Percentiles rank a stretch among this genome's conserved stretches.
These are phyloP conservation scores for Amphiprion ocellaris DNA, from an alignment of 2,113 vertebrate species.

Conservation along the genomic window DNA sequence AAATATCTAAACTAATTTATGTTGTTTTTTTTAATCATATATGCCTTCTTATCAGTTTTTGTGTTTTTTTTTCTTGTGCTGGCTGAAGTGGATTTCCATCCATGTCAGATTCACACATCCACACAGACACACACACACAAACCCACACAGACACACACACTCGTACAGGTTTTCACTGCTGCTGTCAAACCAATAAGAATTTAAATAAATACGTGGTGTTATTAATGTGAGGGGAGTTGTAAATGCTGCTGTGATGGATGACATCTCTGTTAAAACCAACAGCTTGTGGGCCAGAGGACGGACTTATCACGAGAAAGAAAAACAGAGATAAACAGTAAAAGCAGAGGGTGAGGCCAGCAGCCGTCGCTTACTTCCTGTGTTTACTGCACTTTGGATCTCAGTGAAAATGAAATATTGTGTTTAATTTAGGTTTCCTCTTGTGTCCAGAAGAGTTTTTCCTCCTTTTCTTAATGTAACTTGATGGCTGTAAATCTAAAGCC, in stretches of 20 bases:
- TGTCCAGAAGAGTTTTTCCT: slow-evolving; percentile 4
- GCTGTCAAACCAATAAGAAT: slow-evolving; percentile 35
- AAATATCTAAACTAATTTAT: too few species aligned
- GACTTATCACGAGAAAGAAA: slow-evolving; percentile 59
- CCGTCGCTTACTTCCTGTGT: slow-evolving; percentile 49
- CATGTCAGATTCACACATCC: background rate
- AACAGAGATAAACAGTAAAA: slow-evolving; percentile 60
- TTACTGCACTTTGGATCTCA: slow-evolving; percentile 14
- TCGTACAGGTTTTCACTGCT: slow-evolving; percentile 15
- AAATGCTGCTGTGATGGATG: slow-evolving; percentile 58
- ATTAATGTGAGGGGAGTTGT: slow-evolving; percentile 64
- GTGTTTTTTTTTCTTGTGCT: background rate
- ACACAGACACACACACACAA: slow-evolving; percentile 4
- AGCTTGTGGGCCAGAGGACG: slow-evolving; percentile 52
- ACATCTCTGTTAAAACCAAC: slow-evolving; percentile 50
- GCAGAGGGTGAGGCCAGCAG: slow-evolving; percentile 30
- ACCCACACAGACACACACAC: background rate
- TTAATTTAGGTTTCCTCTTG: slow-evolving; percentile 26
- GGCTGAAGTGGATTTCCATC: background rate
- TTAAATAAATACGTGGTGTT: slow-evolving; percentile 49
- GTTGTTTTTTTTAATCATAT: background rate
- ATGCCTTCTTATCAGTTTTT: background rate
- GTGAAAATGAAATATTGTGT: slow-evolving; percentile 46
- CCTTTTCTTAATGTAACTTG: background rate
- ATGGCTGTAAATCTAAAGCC: background rate